Conservation (phyloP, 2,888 invertebrate species). For the Pogonocherus hispidulus region DNA sequence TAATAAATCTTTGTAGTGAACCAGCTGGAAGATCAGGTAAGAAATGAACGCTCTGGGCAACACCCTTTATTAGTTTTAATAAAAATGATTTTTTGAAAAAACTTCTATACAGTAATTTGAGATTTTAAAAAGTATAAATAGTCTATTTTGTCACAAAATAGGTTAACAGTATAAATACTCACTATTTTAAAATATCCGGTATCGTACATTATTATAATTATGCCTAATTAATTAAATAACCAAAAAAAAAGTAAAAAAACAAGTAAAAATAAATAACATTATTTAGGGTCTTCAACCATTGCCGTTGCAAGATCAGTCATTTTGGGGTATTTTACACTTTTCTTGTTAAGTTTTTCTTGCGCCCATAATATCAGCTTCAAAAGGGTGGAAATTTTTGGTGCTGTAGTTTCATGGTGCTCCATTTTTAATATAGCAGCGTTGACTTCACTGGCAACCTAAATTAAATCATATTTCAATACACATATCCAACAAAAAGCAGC, state of each 20-base stretch:
- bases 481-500: neutral
- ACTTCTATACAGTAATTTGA: neutral
- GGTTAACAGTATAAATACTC: neutral
- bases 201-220: slow-evolving; percentile 23
- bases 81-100: neutral
- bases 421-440: slow-evolving; percentile 97
- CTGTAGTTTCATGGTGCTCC: slow-evolving; percentile 92
- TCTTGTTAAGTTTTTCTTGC: slow-evolving; percentile 94
- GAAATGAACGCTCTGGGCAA: neutral
- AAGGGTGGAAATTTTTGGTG: slow-evolving; percentile 91
- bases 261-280: slow-evolving; percentile 46
- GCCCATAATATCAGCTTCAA: slow-evolving; percentile 96
- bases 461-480: slow-evolving; percentile 47
- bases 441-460: slow-evolving; percentile 93
- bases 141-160: slow-evolving; percentile 5
- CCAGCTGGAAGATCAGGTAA: neutral
- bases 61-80: neutral
- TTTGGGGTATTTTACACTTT: slow-evolving; percentile 94
- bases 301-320: slow-evolving; percentile 94
- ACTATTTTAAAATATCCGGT: slow-evolving; percentile 12
- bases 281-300: slow-evolving; percentile 76
- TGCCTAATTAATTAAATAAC: slow-evolving; percentile 26
- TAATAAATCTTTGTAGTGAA: too few relatives aligned
- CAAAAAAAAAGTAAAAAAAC: slow-evolving; percentile 19
- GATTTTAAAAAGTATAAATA: slow-evolving; percentile 8